Conservation (phyloP, 2,797 vertebrate species). For the Gymnothorax reevesii region DNA sequence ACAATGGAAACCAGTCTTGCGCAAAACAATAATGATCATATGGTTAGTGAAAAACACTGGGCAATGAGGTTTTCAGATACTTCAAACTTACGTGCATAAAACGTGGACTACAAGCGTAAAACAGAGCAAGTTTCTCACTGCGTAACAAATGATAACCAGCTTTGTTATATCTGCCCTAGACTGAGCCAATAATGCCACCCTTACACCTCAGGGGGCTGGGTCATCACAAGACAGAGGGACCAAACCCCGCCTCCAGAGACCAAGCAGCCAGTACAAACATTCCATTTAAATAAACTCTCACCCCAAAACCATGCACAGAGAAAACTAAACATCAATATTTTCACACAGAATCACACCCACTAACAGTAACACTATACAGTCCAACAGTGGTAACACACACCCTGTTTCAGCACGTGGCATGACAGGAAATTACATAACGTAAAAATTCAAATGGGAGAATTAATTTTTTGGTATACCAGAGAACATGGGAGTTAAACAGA, state of each 20-base stretch:
- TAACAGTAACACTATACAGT: not conserved
- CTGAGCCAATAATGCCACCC: not conserved
- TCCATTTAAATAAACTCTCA: not conserved
- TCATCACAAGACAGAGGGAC: not conserved
- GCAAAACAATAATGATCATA: not conserved
- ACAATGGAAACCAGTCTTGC: not conserved
- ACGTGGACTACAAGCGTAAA: not conserved
- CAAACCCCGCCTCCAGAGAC: not conserved
- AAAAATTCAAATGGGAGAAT: not conserved
- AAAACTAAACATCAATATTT: not conserved
- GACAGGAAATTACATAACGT: not conserved
- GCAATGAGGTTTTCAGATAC: not conserved
- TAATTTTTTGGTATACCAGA: not conserved
- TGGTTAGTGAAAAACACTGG: not conserved
- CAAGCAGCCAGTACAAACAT: not conserved
- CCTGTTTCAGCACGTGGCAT: not conserved
- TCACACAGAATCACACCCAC: not conserved
- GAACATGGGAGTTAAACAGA: not conserved
- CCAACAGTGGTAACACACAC: not conserved
- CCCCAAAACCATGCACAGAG: not conserved
- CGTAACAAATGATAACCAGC: not conserved
- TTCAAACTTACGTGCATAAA: not conserved
- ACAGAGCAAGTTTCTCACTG: not conserved
- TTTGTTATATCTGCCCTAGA: not conserved
- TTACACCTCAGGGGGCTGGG: not conserved